Conservation (phyloP, 2,888 invertebrate genomes). For the Rotaria magnacalcarata region DNA sequence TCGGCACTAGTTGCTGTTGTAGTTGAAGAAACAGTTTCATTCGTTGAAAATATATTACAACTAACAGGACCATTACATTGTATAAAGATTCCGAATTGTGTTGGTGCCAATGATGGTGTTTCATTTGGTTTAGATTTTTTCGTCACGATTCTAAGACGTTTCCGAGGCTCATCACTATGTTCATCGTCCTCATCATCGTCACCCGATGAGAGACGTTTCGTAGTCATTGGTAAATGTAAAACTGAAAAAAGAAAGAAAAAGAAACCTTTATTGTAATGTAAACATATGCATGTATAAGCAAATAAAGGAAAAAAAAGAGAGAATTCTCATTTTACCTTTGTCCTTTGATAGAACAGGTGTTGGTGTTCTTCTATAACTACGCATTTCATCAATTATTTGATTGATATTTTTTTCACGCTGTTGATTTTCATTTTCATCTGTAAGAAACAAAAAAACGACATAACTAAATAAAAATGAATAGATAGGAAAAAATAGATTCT, state of each 20-base stretch:
- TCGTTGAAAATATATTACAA: conserved; percentile 19
- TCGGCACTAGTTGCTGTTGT: neutral
- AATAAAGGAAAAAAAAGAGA: neutral
- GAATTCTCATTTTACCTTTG: neutral
- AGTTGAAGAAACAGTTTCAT: neutral
- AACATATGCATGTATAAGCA: neutral
- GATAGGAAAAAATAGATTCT: neutral
- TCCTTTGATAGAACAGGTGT: neutral
- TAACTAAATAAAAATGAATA: neutral
- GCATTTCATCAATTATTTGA: conserved; percentile 3
- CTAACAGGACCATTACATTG: conserved; percentile 16
- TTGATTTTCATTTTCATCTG: neutral
- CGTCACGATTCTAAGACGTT: neutral
- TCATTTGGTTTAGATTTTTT: neutral
- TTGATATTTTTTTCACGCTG: neutral
- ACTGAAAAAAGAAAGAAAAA: neutral
- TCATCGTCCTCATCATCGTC: neutral
- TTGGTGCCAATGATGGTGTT: neutral
- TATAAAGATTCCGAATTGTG: neutral
- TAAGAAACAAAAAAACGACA: neutral
- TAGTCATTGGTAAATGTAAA: neutral
- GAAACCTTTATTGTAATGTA: neutral
- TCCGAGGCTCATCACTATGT: neutral
- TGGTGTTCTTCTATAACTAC: neutral
- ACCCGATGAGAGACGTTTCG: conserved; percentile 6